Evolutionary conservation across 2,797 vertebrate genomes (phyloP), one percentile per base, ranked within the genome.

Genomic region (Neostethus bicornis): DNA sequence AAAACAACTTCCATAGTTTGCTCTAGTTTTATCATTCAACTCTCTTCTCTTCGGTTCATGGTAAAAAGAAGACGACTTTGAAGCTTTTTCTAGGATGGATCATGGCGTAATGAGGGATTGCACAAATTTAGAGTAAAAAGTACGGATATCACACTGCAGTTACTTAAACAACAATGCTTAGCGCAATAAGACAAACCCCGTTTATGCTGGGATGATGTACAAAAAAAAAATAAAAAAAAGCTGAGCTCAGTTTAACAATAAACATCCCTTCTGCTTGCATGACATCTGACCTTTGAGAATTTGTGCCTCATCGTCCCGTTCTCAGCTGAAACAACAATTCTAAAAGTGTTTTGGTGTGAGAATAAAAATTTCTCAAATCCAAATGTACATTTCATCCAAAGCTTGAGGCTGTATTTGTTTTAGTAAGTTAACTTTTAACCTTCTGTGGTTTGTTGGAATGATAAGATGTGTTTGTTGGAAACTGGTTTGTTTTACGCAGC

Each of bases 251-350:
- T 61, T 64, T n/a, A 34, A 60, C 51, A 66, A 75, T 58, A 79
- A 81, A 79, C 74, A 80, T 80, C 55, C 61, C 41, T 50, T 34
- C 41, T 0, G 42, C 63, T 70, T 70, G 42, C 48, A 61, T 73
- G 67, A 79, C 81, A 41, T 71, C 50, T 62, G 63, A 75, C 78
- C 59, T 68, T 51, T 23, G 20, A 52, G 71, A 85, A 58, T 59
- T 61, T 1, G 23, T 28, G 60, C 23, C 53, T 72, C 11, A 5
- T 55, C 64, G 32, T 66, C 34, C 37, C 5, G 28, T 65, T 8
- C 54, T 83, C 88, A 88, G 85, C 86, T 90, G 85, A 60, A 83
- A 73, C 64, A 84, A 86, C 79, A 85, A 61, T 28, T 42, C 43
- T 5, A 47, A 52, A 51, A 68, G 50, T 9, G 29, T 32, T 10